These are phyloP conservation scores for Fundulus diaphanus DNA, from an alignment of 2,797 vertebrate species.

Conservation along the genomic window DNA sequence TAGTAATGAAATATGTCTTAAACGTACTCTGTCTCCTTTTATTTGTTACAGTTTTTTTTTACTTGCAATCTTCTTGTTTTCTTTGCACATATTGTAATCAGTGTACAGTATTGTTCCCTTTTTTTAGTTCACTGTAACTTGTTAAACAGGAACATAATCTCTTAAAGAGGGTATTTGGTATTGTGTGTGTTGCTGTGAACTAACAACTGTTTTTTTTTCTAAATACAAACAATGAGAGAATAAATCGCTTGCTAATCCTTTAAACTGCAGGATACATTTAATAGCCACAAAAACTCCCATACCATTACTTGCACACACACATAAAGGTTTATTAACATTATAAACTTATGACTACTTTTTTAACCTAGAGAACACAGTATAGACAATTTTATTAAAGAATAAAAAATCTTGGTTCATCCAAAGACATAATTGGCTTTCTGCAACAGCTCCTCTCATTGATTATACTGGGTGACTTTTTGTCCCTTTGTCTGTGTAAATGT, in stretches of 20 bases:
- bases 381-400: neutral
- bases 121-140: conserved; percentile 19
- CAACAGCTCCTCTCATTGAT: no score
- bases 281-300: neutral
- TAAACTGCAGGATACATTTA: neutral
- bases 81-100: conserved; percentile 28
- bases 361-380: neutral
- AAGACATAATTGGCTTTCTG: no score
- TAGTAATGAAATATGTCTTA: conserved; percentile 48
- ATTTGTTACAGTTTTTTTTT: conserved; percentile 28
- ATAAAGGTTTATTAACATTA: no score
- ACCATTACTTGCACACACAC: neutral
- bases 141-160: conserved; percentile 26
- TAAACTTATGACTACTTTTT: no score
- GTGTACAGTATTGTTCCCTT: conserved; percentile 23
- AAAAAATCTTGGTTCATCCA: neutral
- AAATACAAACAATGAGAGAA: neutral
- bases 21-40: conserved; percentile 26
- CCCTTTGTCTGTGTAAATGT: no score
- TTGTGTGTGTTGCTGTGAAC: neutral
- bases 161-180: neutral
- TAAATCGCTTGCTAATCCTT: neutral
- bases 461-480: no score
- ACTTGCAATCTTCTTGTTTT: conserved; percentile 9
- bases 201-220: neutral